Evolutionary conservation across 2,888 invertebrate genomes (phyloP), one percentile per base, ranked within the genome.

Genomic region (Dione juno): DNA sequence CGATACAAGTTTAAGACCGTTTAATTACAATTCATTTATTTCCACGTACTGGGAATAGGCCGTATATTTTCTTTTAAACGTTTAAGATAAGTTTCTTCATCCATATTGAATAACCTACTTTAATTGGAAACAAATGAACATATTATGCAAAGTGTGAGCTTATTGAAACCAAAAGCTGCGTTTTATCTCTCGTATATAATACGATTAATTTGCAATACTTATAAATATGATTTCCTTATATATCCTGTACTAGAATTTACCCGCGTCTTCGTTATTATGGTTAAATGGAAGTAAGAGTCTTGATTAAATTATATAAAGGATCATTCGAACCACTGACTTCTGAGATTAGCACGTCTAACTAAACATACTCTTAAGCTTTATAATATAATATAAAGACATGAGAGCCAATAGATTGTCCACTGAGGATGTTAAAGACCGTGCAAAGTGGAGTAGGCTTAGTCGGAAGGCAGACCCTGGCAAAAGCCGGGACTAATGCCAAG

Each of bases 161-260:
- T 74, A 76, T 76, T 74, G 74, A 75, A 74, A 73, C 50, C 68
- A 66, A 72, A 73, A 70, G 69, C 66, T 65, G 72, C 69, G 67
- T 71, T 72, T 76, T 69, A 73, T 73, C 71, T 41, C 48, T 72
- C 37, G 19, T 67, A 53, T 66, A 65, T 72, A 65, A 69, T 66
- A 13, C 63, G 61, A 73, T 73, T 71, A 73, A 73, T 71, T 73
- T 61, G 11, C 13, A 45, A n/a, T 45, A 35, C 61, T 61, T 28
- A 28, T 5, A 37, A 10, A 8, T 54, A 35, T 5, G 54, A 54
- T 35, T n/a, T 53, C 14, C 53, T 28, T n/a, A 35, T 35, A 35
- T 21, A n/a, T n/a, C 9, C 13, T 50, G 6, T 19, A 19, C 6
- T 21, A 50, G 19, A 28, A 3, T 3, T 28, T 28, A 28, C 2